These are phyloP conservation scores for Poecile atricapillus DNA, from an alignment of 2,113 vertebrate genomes.

Conservation along the genomic window DNA sequence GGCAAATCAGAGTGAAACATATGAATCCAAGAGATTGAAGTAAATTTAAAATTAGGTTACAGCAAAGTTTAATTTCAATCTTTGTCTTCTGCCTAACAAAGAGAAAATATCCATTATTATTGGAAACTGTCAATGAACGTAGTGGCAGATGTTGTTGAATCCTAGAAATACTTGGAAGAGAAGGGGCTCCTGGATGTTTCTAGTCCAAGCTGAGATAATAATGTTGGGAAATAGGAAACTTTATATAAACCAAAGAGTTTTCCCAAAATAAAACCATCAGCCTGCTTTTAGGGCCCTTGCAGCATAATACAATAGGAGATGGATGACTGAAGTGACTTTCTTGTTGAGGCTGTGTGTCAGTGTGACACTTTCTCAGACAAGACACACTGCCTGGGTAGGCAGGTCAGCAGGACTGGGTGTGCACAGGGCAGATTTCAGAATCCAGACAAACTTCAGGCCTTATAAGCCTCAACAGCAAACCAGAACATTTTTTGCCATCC, in stretches of 20 bases:
- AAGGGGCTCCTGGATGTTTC: not conserved
- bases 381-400: not conserved
- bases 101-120: not conserved
- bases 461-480: not conserved
- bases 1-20: not conserved
- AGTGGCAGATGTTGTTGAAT: not conserved
- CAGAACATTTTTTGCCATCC: not conserved
- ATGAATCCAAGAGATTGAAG: not conserved
- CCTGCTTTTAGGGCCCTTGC: not conserved
- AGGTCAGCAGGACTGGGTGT: not conserved
- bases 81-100: not conserved
- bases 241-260: not conserved
- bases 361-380: not conserved
- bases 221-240: not conserved
- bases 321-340: not conserved
- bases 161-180: not conserved
- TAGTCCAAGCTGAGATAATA: not conserved
- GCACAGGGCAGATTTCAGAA: not conserved
- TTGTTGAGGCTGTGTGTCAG: not conserved
- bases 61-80: not conserved
- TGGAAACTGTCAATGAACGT: not conserved
- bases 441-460: not conserved
- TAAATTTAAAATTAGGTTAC: not conserved
- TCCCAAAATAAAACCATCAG: not conserved
- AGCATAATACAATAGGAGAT: not conserved